These are phyloP conservation scores for Hemibagrus guttatus DNA, from an alignment of 2,797 vertebrate genomes.

Conservation along the genomic window DNA sequence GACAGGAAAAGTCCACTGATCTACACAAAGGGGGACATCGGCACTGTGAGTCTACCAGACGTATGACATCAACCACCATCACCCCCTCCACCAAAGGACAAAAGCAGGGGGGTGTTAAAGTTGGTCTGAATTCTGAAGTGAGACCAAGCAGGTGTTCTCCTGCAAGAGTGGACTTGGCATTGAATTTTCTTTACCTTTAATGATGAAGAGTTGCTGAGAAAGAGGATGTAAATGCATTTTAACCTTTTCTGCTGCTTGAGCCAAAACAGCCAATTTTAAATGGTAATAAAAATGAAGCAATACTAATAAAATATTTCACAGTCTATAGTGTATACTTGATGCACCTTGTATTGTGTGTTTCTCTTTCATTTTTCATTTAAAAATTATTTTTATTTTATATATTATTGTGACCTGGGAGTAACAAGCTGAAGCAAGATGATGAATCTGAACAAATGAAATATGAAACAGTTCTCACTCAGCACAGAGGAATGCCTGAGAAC, in stretches of 20 bases:
- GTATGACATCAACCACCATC: conserved; percentile 51
- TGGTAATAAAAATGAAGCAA: background rate
- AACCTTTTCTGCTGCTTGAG: background rate
- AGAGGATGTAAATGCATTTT: conserved; percentile 31
- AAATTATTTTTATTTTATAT: background rate
- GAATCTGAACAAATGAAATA: background rate
- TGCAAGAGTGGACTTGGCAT: background rate
- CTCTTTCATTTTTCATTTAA: background rate
- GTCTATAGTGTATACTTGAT: background rate
- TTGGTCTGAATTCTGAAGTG: conserved; percentile 17
- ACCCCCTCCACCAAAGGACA: conserved; percentile 19
- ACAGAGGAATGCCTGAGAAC: conserved; percentile 40
- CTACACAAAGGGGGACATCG: conserved; percentile 49
- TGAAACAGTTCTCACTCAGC: too few relatives aligned
- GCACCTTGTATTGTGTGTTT: background rate
- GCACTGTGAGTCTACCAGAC: conserved; percentile 50
- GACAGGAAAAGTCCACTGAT: conserved; percentile 53
- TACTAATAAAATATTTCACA: background rate
- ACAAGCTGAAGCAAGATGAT: background rate
- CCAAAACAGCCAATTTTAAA: background rate
- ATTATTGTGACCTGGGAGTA: background rate
- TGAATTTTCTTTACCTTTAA: conserved; percentile 23
- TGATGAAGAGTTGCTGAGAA: conserved; percentile 16
- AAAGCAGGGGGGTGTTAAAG: conserved; percentile 6
- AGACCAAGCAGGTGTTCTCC: conserved; percentile 7